Percentiles rank a stretch among this genome's conserved stretches.
Conservation (phyloP, 2,888 invertebrate genomes). For the Biston stratarius region DNA sequence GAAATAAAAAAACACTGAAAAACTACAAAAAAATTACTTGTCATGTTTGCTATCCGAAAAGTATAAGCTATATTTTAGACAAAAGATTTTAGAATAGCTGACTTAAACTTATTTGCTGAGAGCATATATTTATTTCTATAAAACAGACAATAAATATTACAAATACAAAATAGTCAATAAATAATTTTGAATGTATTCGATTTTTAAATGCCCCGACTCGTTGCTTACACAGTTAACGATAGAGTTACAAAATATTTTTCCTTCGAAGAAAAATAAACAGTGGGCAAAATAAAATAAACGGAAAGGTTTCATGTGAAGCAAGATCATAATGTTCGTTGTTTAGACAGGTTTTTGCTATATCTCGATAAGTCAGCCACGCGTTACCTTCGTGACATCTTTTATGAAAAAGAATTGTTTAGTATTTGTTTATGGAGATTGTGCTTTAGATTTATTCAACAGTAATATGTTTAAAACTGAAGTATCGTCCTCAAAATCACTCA, state of each 20-base stretch:
- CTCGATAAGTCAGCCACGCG: constrained; percentile 34
- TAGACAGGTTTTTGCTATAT: constrained; percentile 31
- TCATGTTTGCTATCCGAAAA: too few relatives aligned
- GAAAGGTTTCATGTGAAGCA: constrained; percentile 26
- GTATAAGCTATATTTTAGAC: too few relatives aligned
- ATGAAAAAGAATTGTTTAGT: constrained; percentile 27
- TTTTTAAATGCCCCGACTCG: constrained; percentile 17
- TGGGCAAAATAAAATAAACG: constrained; percentile 20
- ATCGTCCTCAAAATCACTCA: constrained; percentile 10
- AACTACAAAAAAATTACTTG: too few relatives aligned
- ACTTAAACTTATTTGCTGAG: too few relatives aligned
- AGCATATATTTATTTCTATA: too few relatives aligned
- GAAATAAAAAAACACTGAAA: too few relatives aligned
- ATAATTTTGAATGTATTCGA: constrained; percentile 10
- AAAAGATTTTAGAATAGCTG: too few relatives aligned
- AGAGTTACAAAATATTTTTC: constrained; percentile 18
- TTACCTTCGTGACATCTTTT: constrained; percentile 30
- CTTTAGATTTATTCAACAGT: constrained; percentile 5
- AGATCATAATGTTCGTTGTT: constrained; percentile 38
- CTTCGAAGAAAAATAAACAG: constrained; percentile 17
- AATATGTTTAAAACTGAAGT: constrained; percentile 3
- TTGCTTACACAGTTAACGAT: constrained; percentile 21
- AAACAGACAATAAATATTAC: too few relatives aligned
- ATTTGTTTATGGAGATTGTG: constrained; percentile 14
- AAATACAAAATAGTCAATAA: too few relatives aligned